Evolutionary conservation across 2,797 vertebrate species (phyloP).

Genomic region (Rhynchonycteris naso): DNA sequence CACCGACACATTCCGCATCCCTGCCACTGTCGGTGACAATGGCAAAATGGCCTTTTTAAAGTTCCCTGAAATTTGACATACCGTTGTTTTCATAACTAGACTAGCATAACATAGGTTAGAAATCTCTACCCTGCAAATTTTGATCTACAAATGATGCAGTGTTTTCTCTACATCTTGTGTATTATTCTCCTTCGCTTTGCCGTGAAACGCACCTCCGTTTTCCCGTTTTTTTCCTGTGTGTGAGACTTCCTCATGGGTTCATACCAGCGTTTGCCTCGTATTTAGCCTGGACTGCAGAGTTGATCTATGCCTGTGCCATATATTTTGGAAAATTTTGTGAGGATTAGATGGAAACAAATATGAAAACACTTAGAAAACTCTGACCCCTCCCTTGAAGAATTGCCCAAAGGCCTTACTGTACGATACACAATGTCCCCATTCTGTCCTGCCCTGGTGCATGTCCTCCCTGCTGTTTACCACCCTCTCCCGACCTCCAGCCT

Average conservation of each 20-base stretch:
- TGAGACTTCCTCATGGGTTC: neutral
- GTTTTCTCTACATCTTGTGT: neutral
- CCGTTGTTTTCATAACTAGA: neutral
- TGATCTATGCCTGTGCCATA: too few species aligned
- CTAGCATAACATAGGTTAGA: neutral
- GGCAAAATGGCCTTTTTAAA: slow-evolving; percentile 9
- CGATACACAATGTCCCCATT: neutral
- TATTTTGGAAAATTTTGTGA: neutral
- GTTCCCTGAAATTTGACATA: neutral
- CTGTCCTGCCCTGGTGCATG: neutral
- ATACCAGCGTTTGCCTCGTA: neutral
- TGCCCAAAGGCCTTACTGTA: neutral
- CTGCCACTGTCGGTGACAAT: neutral
- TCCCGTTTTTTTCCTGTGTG: neutral
- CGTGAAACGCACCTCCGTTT: fast-evolving
- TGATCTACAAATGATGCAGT: neutral
- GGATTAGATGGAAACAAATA: neutral
- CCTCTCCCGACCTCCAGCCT: neutral
- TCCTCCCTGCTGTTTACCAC: too few species aligned
- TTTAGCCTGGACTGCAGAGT: neutral
- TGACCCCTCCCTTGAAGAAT: neutral
- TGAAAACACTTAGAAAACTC: neutral
- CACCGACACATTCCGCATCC: neutral
- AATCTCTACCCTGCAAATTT: neutral
- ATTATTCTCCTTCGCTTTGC: neutral